Evolutionary conservation across 2,888 invertebrate genomes (phyloP), one percentile per base, ranked within the genome.

Genomic region (Luperina testacea): DNA sequence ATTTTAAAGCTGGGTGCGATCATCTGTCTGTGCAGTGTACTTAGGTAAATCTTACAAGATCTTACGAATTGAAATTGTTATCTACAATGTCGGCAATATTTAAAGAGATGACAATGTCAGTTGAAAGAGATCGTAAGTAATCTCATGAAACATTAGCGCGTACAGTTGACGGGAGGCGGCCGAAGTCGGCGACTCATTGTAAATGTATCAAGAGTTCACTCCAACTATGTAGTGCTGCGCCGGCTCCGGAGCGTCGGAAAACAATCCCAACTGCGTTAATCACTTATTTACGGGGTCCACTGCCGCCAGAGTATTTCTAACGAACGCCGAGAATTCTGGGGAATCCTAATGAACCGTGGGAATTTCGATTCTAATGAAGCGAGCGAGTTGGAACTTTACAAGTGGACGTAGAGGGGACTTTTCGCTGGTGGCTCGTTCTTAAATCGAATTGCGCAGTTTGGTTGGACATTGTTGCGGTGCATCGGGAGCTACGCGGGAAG

Each of bases 201-300:
- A 95, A 95, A 96, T 96, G 95, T 95, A 96, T 94, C 94, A 95
- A 94, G 94, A 95, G 93, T 94, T 94, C 90, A 89, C 90, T 90
- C 90, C 90, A 90, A 92, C 93, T 92, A 88, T 85, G 83, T 88
- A 91, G 93, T 92, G 95, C 95, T 94, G 91, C 90, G 91, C 72
- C 87, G 89, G 81, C 87, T 74, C 81, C 77, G 76, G 90, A 92
- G 90, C 92, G 93, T 92, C 94, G 94, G 94, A 96, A 96, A 96
- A 96, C 96, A 97, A 97, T 96, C 94, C 94, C 93, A 95, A 95
- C 96, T 95, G 96, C 95, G 95, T 96, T 96, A 96, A 96, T 96
- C 96, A 96, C 96, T 96, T 96, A 97, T 97, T 97, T 96, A 96
- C 95, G 90, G 92, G 92, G 95, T 94, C 95, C 95, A 92, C 92